These are phyloP conservation scores for Capitella teleta DNA, from an alignment of 1,140 invertebrate genomes.

Conservation along the genomic window DNA sequence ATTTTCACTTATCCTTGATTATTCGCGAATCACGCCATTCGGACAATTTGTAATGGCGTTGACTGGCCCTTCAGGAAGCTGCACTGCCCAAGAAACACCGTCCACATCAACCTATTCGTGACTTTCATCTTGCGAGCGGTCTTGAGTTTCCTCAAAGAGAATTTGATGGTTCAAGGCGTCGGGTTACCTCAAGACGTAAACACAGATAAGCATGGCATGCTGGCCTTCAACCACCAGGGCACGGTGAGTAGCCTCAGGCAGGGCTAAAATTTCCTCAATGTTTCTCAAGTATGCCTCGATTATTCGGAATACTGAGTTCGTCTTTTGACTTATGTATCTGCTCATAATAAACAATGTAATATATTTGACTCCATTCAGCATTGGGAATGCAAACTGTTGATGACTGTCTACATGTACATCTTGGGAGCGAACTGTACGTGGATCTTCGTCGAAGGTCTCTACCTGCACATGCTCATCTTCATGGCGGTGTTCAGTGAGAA, in stretches of 20 bases:
- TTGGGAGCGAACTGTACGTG: slow-evolving; percentile 62
- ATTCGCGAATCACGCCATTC: too few species aligned
- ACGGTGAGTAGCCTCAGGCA: too few species aligned
- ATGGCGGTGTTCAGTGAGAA: slow-evolving; percentile 57
- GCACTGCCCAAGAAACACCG: slow-evolving; percentile 55
- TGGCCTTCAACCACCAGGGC: slow-evolving; percentile 7
- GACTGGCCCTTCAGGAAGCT: slow-evolving; percentile 52
- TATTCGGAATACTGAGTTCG: too few species aligned
- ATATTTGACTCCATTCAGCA: too few species aligned
- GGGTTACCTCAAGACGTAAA: slow-evolving; percentile 40
- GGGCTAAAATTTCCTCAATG: too few species aligned
- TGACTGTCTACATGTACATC: slow-evolving; percentile 57
- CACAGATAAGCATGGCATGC: not conserved
- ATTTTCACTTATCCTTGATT: too few species aligned
- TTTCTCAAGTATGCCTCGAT: too few species aligned
- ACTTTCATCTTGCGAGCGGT: slow-evolving; percentile 59
- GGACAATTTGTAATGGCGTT: too few species aligned
- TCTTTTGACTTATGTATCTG: too few species aligned
- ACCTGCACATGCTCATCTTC: slow-evolving; percentile 63
- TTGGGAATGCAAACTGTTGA: slow-evolving; percentile 59
- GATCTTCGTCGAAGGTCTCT: slow-evolving; percentile 65
- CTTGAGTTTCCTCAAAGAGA: slow-evolving; percentile 51
- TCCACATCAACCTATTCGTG: slow-evolving; percentile 60
- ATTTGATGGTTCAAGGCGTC: slow-evolving; percentile 50
- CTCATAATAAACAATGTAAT: too few species aligned